Percentiles rank a stretch among this genome's conserved stretches.
Evolutionary conservation across 1,140 invertebrate genomes (phyloP).

Genomic region (Drosophila takahashii): DNA sequence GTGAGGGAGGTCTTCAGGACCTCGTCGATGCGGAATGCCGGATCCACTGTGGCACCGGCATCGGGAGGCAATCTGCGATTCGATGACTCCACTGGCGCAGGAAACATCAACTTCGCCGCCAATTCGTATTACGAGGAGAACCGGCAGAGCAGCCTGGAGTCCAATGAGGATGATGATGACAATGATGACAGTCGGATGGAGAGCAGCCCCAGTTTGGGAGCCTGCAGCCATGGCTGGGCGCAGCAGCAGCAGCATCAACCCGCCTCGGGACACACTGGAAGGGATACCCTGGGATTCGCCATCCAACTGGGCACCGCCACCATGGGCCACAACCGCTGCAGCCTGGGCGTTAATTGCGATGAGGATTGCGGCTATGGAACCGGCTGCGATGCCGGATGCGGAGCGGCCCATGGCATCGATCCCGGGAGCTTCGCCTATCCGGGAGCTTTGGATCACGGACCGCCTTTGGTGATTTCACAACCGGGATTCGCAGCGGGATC

Average conservation of each 20-base stretch:
- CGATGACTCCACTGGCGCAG: background rate
- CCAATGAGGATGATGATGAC: background rate
- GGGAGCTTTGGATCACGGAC: too few species aligned
- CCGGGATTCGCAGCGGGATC: too few species aligned
- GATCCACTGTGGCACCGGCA: background rate
- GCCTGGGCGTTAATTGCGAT: constrained; percentile 6
- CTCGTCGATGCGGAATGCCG: background rate
- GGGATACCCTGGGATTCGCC: constrained; percentile 7
- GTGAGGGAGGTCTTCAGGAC: background rate
- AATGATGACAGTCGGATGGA: too few species aligned
- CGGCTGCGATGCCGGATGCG: constrained; percentile 14
- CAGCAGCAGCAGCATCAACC: background rate
- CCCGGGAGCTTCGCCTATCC: background rate
- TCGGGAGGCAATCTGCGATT: background rate
- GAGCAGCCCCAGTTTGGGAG: background rate
- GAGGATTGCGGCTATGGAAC: constrained; percentile 38
- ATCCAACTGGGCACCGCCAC: constrained; percentile 4
- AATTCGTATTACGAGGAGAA: background rate
- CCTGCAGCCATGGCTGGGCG: background rate
- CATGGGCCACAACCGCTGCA: background rate
- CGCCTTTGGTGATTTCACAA: background rate
- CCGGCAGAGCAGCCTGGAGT: background rate
- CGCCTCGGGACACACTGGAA: background rate
- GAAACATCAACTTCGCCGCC: background rate
- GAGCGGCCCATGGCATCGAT: background rate